Evolutionary conservation across 2,113 vertebrate species (phyloP).

Genomic region (Lagenorhynchus albirostris): DNA sequence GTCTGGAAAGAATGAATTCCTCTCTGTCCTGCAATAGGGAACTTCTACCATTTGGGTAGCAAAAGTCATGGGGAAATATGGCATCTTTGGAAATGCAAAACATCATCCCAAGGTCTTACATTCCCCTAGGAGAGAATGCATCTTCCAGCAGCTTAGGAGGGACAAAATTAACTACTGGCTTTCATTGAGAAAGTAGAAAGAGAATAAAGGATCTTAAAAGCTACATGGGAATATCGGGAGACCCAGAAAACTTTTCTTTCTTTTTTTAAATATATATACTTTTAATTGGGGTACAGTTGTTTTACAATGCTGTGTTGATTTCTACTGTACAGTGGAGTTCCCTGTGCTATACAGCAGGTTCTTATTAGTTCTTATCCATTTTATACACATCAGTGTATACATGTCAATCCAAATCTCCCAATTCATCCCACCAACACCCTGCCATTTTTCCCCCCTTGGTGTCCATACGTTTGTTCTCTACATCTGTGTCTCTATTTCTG

Average conservation of each 20-base stretch:
- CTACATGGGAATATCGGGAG: not conserved
- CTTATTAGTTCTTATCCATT: no score
- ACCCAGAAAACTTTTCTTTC: not conserved
- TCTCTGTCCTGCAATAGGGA: not conserved
- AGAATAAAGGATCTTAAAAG: not conserved
- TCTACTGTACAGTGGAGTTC: no score
- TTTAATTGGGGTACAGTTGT: no score
- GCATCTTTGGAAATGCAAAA: not conserved
- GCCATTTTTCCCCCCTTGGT: no score
- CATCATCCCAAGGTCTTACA: not conserved
- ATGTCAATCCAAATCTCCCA: no score
- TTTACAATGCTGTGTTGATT: no score
- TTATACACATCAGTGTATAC: no score
- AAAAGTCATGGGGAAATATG: not conserved
- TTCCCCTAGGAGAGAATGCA: not conserved
- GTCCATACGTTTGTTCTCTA: no score
- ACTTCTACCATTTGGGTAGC: not conserved
- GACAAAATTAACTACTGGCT: not conserved
- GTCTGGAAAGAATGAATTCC: not conserved
- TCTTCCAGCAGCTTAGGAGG: not conserved
- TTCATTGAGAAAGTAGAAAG: not conserved
- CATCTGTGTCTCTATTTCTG: no score
- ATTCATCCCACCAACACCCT: no score
- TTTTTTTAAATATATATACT: no score
- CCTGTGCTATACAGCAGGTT: no score